These are phyloP conservation scores for Cladorhizidae sp. DNA, from an alignment of 37 sponge, comb jelly and placozoan genomes.

Conservation along the genomic window DNA sequence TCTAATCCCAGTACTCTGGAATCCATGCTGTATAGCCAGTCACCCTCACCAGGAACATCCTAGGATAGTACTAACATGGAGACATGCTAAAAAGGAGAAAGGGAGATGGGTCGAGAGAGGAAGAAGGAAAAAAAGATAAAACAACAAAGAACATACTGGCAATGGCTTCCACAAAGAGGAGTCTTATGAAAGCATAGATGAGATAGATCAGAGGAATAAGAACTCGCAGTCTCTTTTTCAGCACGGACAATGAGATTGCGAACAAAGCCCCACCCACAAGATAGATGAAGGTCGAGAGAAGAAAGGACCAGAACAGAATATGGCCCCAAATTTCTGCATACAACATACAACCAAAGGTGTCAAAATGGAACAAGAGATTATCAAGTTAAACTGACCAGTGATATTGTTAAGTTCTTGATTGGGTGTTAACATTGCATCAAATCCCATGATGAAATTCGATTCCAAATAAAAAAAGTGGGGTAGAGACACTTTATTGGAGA, in stretches of 20 bases:
- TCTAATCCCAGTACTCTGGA: no score
- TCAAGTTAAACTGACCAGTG: background rate
- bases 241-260: constrained; percentile 11
- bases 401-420: background rate
- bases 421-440: background rate
- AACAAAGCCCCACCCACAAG: constrained; percentile 43
- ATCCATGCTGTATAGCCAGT: no score
- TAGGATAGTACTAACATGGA: no score
- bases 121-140: background rate
- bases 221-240: constrained; percentile 14
- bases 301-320: constrained; percentile 64
- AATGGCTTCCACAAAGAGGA: constrained; percentile 45
- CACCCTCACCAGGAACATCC: no score
- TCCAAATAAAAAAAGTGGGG: no score
- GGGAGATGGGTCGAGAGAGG: background rate
- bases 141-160: constrained; percentile 44
- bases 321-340: constrained; percentile 61
- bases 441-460: background rate
- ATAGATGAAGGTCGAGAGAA: constrained; percentile 42
- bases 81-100: background rate
- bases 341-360: background rate
- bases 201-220: constrained; percentile 49
- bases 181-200: constrained; percentile 36
- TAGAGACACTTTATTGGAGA: no score
- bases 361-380: background rate